Evolutionary conservation across 2,113 vertebrate genomes (phyloP).

Genomic region (Boulengerochromis microlepis): DNA sequence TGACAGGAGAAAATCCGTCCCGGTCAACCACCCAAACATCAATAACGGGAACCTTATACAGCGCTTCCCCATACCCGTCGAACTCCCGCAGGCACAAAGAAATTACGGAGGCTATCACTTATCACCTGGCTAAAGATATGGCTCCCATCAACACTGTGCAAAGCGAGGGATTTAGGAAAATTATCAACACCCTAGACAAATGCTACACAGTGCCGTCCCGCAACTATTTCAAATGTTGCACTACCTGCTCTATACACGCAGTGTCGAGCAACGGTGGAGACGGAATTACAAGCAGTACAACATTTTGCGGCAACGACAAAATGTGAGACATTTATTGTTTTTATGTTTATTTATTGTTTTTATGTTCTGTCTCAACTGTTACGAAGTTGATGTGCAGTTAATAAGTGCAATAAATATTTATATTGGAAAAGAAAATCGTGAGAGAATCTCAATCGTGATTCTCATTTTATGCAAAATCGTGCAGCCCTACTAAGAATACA

Average conservation of each 20-base stretch:
- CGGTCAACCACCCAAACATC: accelerated
- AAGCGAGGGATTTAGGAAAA: neutral
- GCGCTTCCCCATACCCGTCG: accelerated
- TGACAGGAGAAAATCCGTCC: neutral
- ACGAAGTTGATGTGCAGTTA: neutral
- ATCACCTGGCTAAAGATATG: accelerated
- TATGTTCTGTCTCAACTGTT: neutral
- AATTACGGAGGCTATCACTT: accelerated
- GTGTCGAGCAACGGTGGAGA: too few species aligned
- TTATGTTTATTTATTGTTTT: neutral
- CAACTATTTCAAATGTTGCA: too few species aligned
- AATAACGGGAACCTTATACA: neutral
- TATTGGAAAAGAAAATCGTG: neutral
- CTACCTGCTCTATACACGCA: too few species aligned
- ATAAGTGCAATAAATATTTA: neutral
- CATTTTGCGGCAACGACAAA: neutral
- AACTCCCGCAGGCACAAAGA: neutral
- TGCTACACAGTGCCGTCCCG: too few species aligned
- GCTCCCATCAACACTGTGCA: too few species aligned
- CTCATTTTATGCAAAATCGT: neutral
- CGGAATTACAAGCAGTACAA: neutral
- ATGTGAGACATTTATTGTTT: neutral
- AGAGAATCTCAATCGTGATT: neutral
- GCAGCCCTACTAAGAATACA: neutral
- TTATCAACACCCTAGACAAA: neutral